phyloP scores from a whole-genome alignment of 2,888 invertebrate species.

The Dendrolimus pini region DNA sequence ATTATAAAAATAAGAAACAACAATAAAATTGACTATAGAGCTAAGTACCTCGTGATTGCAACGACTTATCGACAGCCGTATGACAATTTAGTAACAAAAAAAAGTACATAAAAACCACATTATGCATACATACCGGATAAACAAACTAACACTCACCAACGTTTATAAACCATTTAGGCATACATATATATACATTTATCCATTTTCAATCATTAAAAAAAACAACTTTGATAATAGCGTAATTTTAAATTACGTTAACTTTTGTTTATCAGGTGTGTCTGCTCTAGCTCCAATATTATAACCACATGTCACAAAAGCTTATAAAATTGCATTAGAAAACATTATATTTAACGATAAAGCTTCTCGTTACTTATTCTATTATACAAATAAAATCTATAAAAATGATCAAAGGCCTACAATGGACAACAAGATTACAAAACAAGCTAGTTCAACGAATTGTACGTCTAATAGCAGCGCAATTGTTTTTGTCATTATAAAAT shows the following conservation, averaged over 20 bases:
- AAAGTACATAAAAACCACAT: too few species aligned
- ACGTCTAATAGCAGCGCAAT: background rate
- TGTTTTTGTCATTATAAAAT: too few species aligned
- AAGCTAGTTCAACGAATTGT: background rate
- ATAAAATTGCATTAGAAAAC: constrained; percentile 34
- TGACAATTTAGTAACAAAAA: too few species aligned
- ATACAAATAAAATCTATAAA: background rate
- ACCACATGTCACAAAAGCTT: constrained; percentile 32
- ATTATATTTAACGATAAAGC: constrained; percentile 29
- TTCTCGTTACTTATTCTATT: constrained; percentile 9
- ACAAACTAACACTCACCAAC: constrained; percentile 1
- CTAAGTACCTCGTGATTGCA: constrained; percentile 22
- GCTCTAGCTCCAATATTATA: constrained; percentile 2
- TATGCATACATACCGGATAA: too few species aligned
- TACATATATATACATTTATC: too few species aligned
- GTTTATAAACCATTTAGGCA: too few species aligned
- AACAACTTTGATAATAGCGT: too few species aligned
- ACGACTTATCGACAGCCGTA: constrained; percentile 5
- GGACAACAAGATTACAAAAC: background rate
- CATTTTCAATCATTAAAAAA: too few species aligned
- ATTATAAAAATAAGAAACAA: constrained; percentile 11
- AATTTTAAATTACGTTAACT: too few species aligned
- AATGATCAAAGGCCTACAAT: background rate
- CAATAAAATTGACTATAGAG: constrained; percentile 20
- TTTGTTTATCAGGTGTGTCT: too few species aligned